Evolutionary conservation across 2,888 invertebrate species (phyloP).

Genomic region (Elysia crispata): DNA sequence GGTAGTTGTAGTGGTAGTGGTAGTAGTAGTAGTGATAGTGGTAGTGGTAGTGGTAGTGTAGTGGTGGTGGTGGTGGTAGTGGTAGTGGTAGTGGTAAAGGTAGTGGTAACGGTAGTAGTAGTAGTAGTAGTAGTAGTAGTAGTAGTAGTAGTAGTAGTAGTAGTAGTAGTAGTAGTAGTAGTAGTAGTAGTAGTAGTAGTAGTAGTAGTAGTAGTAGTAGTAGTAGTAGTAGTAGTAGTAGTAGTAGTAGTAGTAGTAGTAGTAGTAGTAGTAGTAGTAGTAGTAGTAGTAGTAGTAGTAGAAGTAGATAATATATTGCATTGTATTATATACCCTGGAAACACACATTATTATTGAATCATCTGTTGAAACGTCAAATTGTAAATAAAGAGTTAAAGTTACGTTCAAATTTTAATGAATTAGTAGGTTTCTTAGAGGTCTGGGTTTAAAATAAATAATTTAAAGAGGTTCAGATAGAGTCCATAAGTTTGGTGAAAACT

Average conservation of each 20-base stretch:
- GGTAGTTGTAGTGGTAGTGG: not conserved
- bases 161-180: constrained; percentile 9
- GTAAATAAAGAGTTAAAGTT: no score
- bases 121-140: constrained; percentile 9
- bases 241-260: not conserved
- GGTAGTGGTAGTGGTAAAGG: not conserved
- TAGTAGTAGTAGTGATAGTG: not conserved
- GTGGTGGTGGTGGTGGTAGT: not conserved
- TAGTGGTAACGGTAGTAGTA: not conserved
- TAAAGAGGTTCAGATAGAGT: no score
- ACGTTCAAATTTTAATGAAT: no score
- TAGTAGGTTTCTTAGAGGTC: no score
- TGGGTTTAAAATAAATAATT: no score
- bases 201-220: constrained; percentile 9
- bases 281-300: no score
- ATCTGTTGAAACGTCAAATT: no score
- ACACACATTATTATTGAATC: no score
- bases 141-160: constrained; percentile 9
- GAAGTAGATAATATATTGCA: no score
- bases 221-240: constrained; percentile 9
- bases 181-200: constrained; percentile 4
- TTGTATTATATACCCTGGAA: no score
- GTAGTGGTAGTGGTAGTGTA: not conserved
- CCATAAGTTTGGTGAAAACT: no score
- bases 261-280: no score